A percentile compares a stretch with the other conserved stretches of the same genome.
Evolutionary conservation across 2,888 invertebrate genomes (phyloP).

Genomic region (Galeopsomyia nigrocyanea): DNA sequence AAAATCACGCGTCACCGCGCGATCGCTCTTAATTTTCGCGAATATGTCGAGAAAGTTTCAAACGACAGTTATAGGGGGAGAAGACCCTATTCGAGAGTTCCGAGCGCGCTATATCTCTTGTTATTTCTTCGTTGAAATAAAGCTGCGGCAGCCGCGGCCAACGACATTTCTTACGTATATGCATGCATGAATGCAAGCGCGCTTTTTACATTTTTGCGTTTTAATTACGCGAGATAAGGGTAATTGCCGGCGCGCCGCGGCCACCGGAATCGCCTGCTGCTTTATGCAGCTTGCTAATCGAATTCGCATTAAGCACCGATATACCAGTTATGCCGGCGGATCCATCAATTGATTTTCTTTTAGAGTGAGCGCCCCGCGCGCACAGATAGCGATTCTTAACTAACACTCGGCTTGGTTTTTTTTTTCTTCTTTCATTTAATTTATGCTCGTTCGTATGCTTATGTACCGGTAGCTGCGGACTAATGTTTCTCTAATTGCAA

Average conservation of each 20-base stretch:
- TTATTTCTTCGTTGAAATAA: slow-evolving; percentile 22
- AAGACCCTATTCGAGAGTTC: slow-evolving; percentile 2
- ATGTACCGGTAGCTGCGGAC: too few relatives aligned
- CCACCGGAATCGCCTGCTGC: background rate
- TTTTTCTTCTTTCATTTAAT: too few relatives aligned
- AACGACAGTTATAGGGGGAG: slow-evolving; percentile 3
- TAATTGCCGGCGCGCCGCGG: background rate
- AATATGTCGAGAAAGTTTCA: slow-evolving; percentile 20
- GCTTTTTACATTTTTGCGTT: slow-evolving; percentile 29
- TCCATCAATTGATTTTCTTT: slow-evolving; percentile 29
- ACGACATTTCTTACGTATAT: slow-evolving; percentile 14
- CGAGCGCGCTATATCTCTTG: slow-evolving; percentile 27
- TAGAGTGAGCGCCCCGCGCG: background rate
- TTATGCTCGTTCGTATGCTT: too few relatives aligned
- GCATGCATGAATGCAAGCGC: too few relatives aligned
- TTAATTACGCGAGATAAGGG: slow-evolving; percentile 38
- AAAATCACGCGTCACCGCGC: slow-evolving; percentile 3
- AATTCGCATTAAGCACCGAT: slow-evolving; percentile 36
- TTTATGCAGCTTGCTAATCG: slow-evolving; percentile 23
- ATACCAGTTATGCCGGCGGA: slow-evolving; percentile 29
- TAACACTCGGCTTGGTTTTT: too few relatives aligned
- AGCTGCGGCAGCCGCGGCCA: background rate
- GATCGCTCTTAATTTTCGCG: slow-evolving; percentile 28
- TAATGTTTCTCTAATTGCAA: too few relatives aligned
- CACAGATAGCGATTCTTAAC: too few relatives aligned